Conservation (phyloP, 64 coral and sea anemone genomes). For the Actinia tenebrosa region DNA sequence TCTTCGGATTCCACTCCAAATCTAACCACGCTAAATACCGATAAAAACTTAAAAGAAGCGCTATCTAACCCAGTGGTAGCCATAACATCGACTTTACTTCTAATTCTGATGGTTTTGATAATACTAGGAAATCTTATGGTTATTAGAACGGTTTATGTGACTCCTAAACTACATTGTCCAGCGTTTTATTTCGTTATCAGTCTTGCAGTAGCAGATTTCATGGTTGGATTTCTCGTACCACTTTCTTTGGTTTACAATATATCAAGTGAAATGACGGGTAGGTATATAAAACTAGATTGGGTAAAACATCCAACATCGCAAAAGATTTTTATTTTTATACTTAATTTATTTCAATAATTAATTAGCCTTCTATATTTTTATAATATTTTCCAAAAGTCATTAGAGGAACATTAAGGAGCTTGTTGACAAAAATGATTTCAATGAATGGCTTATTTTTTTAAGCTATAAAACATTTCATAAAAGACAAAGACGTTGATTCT, state of each 20-base stretch:
- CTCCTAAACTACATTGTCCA: slow-evolving; percentile 29
- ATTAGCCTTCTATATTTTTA: too few species aligned
- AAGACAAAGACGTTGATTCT: too few species aligned
- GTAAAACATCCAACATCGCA: neutral
- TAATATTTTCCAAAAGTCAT: too few species aligned
- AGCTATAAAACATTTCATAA: too few species aligned
- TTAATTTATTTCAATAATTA: too few species aligned
- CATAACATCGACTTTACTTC: slow-evolving; percentile 4
- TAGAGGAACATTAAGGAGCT: too few species aligned
- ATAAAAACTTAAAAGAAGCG: neutral
- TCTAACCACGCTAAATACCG: neutral
- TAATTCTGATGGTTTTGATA: slow-evolving; percentile 24
- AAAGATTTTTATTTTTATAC: neutral
- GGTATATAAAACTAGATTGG: neutral
- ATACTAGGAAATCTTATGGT: slow-evolving; percentile 38
- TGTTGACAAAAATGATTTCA: too few species aligned
- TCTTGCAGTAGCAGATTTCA: slow-evolving; percentile 45
- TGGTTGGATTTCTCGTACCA: slow-evolving; percentile 37
- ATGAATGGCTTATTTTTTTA: too few species aligned
- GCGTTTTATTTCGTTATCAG: slow-evolving; percentile 49
- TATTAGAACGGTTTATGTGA: slow-evolving; percentile 24
- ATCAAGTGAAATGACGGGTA: slow-evolving; percentile 38
- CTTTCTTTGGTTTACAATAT: slow-evolving; percentile 35
- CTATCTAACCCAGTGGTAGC: neutral
- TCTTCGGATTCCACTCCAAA: neutral